Evolutionary conservation across 2,888 invertebrate species (phyloP).

Genomic region (Spisula subtruncata): DNA sequence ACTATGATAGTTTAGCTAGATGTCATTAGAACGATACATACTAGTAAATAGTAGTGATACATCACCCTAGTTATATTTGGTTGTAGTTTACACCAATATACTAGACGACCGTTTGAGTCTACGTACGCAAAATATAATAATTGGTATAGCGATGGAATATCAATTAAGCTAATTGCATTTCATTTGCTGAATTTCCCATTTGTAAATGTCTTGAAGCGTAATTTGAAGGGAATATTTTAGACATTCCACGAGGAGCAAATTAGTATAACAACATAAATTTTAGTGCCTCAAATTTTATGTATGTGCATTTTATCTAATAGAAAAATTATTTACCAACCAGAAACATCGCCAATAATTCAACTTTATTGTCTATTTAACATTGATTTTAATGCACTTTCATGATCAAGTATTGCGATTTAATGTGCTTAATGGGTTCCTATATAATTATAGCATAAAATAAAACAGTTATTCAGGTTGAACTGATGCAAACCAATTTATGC

Average conservation of each 20-base stretch:
- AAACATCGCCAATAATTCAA: slow-evolving; percentile 21
- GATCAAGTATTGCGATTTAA: not conserved
- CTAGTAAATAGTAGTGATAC: too few relatives aligned
- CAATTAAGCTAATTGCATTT: slow-evolving; percentile 35
- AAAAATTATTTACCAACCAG: slow-evolving; percentile 7
- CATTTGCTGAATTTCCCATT: slow-evolving; percentile 20
- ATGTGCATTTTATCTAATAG: slow-evolving; percentile 7
- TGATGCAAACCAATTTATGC: slow-evolving; percentile 16
- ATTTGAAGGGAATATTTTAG: slow-evolving; percentile 12
- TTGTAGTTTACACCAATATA: slow-evolving; percentile 5
- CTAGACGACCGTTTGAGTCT: not conserved
- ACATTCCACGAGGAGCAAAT: slow-evolving; percentile 1
- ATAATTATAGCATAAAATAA: not conserved
- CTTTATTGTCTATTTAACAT: not conserved
- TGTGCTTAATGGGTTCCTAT: not conserved
- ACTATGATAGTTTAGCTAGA: too few relatives aligned
- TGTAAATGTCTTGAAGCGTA: slow-evolving; percentile 9
- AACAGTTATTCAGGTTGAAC: not conserved
- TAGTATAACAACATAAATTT: slow-evolving; percentile 3
- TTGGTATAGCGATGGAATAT: not conserved
- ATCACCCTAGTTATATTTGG: too few relatives aligned
- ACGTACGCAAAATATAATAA: not conserved
- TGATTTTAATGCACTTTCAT: slow-evolving; percentile 18
- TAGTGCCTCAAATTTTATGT: slow-evolving; percentile 5
- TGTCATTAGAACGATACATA: too few relatives aligned